Evolutionary conservation across 2,797 vertebrate species (phyloP).

Genomic region (Simalia tracyae): DNA sequence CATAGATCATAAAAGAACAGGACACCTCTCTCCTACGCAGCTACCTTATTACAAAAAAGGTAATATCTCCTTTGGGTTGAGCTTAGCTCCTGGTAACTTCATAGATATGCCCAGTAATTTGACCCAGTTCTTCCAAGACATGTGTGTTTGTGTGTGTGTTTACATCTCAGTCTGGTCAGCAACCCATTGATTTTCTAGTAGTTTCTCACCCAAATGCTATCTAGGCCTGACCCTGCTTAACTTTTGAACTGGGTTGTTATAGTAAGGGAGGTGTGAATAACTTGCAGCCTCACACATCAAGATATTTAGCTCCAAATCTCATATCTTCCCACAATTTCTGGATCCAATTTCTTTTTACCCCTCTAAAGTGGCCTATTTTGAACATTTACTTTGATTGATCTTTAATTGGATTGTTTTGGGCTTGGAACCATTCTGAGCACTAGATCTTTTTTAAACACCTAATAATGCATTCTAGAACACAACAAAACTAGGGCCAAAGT

Average conservation of each 20-base stretch:
- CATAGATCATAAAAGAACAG: not conserved
- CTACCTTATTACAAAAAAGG: not conserved
- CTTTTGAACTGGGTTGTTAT: too few relatives aligned
- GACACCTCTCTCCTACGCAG: not conserved
- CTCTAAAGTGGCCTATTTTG: not conserved
- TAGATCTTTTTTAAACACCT: not conserved
- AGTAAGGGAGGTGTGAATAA: too few relatives aligned
- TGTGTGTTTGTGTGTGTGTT: too few relatives aligned
- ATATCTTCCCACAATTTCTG: not conserved
- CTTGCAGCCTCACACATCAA: not conserved
- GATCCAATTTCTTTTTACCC: not conserved
- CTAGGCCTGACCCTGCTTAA: too few relatives aligned
- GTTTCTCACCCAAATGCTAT: too few relatives aligned
- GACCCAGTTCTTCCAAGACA: too few relatives aligned
- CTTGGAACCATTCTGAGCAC: not conserved
- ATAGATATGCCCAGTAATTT: not conserved
- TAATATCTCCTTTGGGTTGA: not conserved
- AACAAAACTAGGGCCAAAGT: not conserved
- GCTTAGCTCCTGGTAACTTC: not conserved
- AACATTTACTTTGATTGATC: not conserved
- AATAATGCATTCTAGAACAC: not conserved
- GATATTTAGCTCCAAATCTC: not conserved
- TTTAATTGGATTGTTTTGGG: not conserved
- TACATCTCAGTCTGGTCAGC: too few relatives aligned
- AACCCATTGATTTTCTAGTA: too few relatives aligned